Conservation (phyloP, 2,888 invertebrate genomes). For the Micoletzkya japonica region DNA sequence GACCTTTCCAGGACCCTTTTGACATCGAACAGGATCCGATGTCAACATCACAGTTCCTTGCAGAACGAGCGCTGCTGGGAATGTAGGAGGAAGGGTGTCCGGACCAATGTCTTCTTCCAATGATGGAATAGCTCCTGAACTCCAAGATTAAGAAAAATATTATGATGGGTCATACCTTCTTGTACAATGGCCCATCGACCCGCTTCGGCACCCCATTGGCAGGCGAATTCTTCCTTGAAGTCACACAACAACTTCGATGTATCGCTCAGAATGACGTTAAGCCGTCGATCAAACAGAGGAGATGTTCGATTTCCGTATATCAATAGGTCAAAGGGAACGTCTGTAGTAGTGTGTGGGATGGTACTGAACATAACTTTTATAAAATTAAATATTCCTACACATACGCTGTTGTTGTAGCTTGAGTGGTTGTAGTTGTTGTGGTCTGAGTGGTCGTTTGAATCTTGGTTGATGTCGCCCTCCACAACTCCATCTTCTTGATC, state of each 20-base stretch:
- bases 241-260: conserved; percentile 56
- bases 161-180: conserved; percentile 41
- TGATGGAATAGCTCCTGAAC: conserved; percentile 58
- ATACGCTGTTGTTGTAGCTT: conserved; percentile 1
- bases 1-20: conserved; percentile 56
- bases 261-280: conserved; percentile 46
- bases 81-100: conserved; percentile 44
- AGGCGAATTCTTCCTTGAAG: conserved; percentile 57
- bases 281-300: conserved; percentile 56
- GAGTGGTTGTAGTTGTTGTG: conserved; percentile 13
- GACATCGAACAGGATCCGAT: conserved; percentile 59
- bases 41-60: conserved; percentile 59
- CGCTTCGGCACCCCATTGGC: conserved; percentile 60
- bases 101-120: conserved; percentile 45
- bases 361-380: neutral
- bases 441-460: conserved; percentile 12
- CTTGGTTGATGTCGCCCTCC: conserved; percentile 24
- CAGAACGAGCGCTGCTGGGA: conserved; percentile 57
- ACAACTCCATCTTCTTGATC: conserved; percentile 24
- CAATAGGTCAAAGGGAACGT: conserved; percentile 54
- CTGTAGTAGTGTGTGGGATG: conserved; percentile 35
- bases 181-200: conserved; percentile 60
- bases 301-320: conserved; percentile 53
- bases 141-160: too few relatives aligned
- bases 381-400: neutral